These are phyloP conservation scores for Limnephilus lunatus DNA, from an alignment of 2,888 invertebrate genomes.

Conservation along the genomic window DNA sequence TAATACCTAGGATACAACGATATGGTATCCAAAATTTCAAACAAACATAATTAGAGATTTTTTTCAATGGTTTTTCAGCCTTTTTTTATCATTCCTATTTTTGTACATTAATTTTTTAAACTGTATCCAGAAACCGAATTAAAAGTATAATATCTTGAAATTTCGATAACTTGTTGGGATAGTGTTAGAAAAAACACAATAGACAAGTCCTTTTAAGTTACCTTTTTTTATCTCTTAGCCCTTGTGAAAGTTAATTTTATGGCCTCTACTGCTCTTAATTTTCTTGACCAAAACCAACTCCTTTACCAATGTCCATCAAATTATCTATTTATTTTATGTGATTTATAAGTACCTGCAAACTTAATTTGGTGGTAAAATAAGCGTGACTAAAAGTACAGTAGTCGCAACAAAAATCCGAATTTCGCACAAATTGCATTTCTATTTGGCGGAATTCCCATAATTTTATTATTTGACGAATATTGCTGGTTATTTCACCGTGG, in stretches of 20 bases:
- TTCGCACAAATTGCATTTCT: not conserved
- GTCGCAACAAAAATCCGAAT: not conserved
- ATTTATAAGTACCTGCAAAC: not conserved
- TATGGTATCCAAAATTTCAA: not conserved
- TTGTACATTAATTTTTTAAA: not conserved
- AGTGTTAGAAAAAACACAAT: too few relatives aligned
- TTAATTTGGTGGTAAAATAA: not conserved
- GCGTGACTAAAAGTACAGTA: not conserved
- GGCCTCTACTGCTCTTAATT: not conserved
- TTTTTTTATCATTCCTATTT: too few relatives aligned
- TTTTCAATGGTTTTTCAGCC: too few relatives aligned
- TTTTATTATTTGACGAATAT: conserved; percentile 32
- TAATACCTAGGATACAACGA: not conserved
- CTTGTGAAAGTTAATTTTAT: not conserved
- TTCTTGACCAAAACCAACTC: not conserved
- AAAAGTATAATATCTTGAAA: not conserved
- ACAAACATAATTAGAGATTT: not conserved
- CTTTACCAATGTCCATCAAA: not conserved
- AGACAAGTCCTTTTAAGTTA: not conserved
- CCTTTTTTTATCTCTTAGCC: not conserved
- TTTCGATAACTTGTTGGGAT: not conserved
- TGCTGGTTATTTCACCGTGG: not conserved
- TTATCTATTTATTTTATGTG: not conserved
- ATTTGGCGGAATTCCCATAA: conserved; percentile 19
- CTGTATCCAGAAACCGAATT: not conserved